Evolutionary conservation across 2,888 invertebrate species (phyloP).

Genomic region (Cryptus viduatorius): DNA sequence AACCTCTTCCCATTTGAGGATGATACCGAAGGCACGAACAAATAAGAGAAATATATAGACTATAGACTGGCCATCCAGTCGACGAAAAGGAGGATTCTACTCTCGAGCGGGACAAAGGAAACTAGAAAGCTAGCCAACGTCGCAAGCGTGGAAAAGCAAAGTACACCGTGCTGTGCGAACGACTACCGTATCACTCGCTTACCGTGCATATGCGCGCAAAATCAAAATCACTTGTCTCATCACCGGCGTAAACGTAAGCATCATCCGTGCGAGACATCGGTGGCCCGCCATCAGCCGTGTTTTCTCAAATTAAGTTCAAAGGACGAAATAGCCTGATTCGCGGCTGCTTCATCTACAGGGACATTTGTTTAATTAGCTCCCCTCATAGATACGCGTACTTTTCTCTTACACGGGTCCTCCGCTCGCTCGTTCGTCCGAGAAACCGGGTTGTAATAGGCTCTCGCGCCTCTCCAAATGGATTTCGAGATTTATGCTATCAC

Average conservation of each 20-base stretch:
- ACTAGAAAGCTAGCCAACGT: constrained; percentile 13
- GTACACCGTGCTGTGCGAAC: not conserved
- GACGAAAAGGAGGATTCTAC: constrained; percentile 38
- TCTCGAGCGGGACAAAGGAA: constrained; percentile 47
- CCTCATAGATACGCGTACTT: constrained; percentile 45
- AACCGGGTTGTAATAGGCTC: constrained; percentile 80
- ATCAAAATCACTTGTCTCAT: constrained; percentile 6
- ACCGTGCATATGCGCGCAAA: not conserved
- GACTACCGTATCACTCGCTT: not conserved
- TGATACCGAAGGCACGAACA: constrained; percentile 59
- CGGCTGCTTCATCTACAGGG: constrained; percentile 75
- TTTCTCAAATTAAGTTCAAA: constrained; percentile 80
- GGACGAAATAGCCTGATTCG: constrained; percentile 77
- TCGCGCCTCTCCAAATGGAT: constrained; percentile 84
- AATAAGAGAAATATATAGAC: constrained; percentile 29
- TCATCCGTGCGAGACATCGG: constrained; percentile 33
- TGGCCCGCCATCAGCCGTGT: constrained; percentile 14
- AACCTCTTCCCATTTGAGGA: constrained; percentile 30
- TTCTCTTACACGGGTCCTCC: constrained; percentile 57
- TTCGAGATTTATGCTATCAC: constrained; percentile 85
- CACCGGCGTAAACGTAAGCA: constrained; percentile 19
- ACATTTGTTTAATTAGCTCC: constrained; percentile 83
- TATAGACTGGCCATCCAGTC: constrained; percentile 52
- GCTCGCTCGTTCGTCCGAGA: constrained; percentile 72
- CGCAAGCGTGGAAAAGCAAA: constrained; percentile 29